Percentiles rank a stretch among this genome's conserved stretches.
phyloP scores from a whole-genome alignment of 2,888 invertebrate genomes.

The Gandaritis pyraliata region DNA sequence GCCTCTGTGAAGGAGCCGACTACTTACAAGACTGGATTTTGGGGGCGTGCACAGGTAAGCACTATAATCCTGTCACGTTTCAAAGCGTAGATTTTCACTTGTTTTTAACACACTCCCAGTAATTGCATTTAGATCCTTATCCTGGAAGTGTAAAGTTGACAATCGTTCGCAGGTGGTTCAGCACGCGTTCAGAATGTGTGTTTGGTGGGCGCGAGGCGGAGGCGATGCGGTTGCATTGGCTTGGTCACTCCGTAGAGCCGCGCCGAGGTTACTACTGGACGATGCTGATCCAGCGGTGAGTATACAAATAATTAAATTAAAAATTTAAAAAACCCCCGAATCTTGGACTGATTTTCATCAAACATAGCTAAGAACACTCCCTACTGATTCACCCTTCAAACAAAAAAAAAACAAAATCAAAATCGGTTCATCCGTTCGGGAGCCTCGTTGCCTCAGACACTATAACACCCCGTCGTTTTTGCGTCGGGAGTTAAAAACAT shows the following conservation, averaged over 20 bases:
- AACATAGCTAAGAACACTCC: too few relatives aligned
- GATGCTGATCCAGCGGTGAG: constrained; percentile 92
- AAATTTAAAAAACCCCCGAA: too few relatives aligned
- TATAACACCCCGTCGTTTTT: too few relatives aligned
- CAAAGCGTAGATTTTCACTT: too few relatives aligned
- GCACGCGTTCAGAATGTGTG: constrained; percentile 95
- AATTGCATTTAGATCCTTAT: not conserved
- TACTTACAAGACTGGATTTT: constrained; percentile 95
- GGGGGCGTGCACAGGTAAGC: constrained; percentile 93
- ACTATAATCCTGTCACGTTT: too few relatives aligned
- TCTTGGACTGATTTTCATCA: too few relatives aligned
- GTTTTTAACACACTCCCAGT: too few relatives aligned
- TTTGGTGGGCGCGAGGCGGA: constrained; percentile 96
- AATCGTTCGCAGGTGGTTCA: constrained; percentile 87
- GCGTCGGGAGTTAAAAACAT: too few relatives aligned
- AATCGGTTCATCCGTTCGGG: too few relatives aligned
- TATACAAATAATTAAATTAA: constrained; percentile 11
- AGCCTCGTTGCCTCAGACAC: too few relatives aligned
- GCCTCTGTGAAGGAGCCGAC: constrained; percentile 91
- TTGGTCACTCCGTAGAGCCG: constrained; percentile 91
- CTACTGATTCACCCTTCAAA: too few relatives aligned
- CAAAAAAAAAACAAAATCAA: too few relatives aligned
- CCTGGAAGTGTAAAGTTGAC: not conserved
- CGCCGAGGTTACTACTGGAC: constrained; percentile 93
- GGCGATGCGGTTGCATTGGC: constrained; percentile 92